phyloP scores from a whole-genome alignment of 1,140 invertebrate species.

The Centruroides sculpturatus region DNA sequence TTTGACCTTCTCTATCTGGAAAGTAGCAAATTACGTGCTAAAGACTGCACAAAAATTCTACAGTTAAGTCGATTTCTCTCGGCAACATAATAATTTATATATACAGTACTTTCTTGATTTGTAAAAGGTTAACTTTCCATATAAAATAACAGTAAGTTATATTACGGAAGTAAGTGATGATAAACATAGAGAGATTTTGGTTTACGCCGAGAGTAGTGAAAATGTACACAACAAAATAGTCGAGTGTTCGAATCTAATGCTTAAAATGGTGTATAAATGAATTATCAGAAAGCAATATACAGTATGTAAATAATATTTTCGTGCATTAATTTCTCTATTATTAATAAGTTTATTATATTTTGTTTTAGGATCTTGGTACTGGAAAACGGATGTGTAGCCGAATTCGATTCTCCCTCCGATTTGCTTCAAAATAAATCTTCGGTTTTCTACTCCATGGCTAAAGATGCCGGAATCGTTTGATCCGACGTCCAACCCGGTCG shows the following conservation, averaged over 20 bases:
- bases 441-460: slow-evolving; percentile 29
- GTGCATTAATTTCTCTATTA: background rate
- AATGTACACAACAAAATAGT: background rate
- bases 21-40: no score
- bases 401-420: slow-evolving; percentile 30
- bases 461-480: slow-evolving; percentile 23
- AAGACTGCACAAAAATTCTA: no score
- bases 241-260: background rate
- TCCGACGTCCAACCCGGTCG: background rate
- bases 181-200: no score
- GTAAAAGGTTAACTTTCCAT: no score
- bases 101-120: no score
- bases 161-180: no score
- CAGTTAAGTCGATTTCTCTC: no score
- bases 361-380: slow-evolving; percentile 24
- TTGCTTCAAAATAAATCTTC: slow-evolving; percentile 25
- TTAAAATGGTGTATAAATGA: background rate
- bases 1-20: no score
- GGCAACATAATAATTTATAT: no score
- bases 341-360: background rate
- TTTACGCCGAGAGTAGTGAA: background rate
- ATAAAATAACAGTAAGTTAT: no score
- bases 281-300: background rate
- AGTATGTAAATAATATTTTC: background rate
- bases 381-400: slow-evolving; percentile 30